These are phyloP conservation scores for Oreohelix idahoensis DNA, from an alignment of 1,140 invertebrate genomes.

Conservation along the genomic window DNA sequence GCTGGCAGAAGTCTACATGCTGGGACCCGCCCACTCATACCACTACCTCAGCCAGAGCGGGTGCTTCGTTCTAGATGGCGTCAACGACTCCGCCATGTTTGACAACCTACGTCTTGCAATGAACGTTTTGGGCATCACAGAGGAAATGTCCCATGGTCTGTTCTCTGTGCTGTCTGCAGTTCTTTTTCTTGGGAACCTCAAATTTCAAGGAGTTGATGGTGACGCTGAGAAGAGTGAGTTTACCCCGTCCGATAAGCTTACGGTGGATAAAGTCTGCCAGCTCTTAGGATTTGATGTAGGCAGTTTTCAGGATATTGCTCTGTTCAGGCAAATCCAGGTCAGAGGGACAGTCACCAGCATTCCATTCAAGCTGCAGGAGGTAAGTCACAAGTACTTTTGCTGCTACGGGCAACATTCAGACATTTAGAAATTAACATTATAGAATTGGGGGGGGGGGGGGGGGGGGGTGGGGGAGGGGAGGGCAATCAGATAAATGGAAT, in stretches of 20 bases:
- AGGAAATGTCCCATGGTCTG: slow-evolving; percentile 90
- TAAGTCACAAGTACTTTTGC: no score
- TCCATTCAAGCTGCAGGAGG: slow-evolving; percentile 90
- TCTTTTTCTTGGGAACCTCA: slow-evolving; percentile 92
- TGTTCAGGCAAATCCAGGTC: slow-evolving; percentile 93
- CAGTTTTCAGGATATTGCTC: slow-evolving; percentile 83
- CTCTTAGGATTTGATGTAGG: slow-evolving; percentile 86
- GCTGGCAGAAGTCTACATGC: slow-evolving; percentile 82
- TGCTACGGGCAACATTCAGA: no score
- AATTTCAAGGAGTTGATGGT: slow-evolving; percentile 91
- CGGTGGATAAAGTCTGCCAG: slow-evolving; percentile 84
- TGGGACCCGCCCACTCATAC: slow-evolving; percentile 83
- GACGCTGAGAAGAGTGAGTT: slow-evolving; percentile 83
- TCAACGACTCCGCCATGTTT: slow-evolving; percentile 84
- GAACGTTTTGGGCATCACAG: slow-evolving; percentile 80
- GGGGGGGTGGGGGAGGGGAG: no score
- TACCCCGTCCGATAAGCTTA: slow-evolving; percentile 81
- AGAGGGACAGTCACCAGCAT: slow-evolving; percentile 96
- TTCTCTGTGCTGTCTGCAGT: slow-evolving; percentile 92
- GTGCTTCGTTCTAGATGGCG: slow-evolving; percentile 81
- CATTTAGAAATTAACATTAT: no score
- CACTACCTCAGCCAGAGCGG: slow-evolving; percentile 87
- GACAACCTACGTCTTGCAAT: slow-evolving; percentile 91
- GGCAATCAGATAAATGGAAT: no score
- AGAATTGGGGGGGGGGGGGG: no score